Conservation (phyloP, 2,888 invertebrate genomes). For the Melolontha melolontha region DNA sequence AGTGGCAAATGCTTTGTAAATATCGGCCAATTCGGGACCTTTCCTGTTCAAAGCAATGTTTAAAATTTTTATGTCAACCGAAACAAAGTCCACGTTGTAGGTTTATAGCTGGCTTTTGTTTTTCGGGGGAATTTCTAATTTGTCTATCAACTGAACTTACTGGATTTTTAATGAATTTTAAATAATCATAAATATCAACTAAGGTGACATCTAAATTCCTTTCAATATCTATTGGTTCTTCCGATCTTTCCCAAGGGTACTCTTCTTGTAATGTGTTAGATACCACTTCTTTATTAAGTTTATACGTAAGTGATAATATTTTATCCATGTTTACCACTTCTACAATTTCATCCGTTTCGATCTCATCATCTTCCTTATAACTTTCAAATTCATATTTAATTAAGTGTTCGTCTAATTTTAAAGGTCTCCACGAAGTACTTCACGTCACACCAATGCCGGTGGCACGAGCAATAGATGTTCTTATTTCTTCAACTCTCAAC, state of each 20-base stretch:
- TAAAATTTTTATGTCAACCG: slow-evolving; percentile 48
- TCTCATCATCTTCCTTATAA: slow-evolving; percentile 29
- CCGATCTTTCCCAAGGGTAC: slow-evolving; percentile 67
- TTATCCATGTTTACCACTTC: slow-evolving; percentile 29
- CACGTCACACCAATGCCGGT: slow-evolving; percentile 62
- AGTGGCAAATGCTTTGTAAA: slow-evolving; percentile 76
- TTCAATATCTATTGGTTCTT: slow-evolving; percentile 78
- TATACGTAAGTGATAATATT: slow-evolving; percentile 59
- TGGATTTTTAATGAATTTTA: slow-evolving; percentile 69
- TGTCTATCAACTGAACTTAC: slow-evolving; percentile 44
- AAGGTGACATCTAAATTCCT: slow-evolving; percentile 71
- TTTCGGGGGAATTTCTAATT: slow-evolving; percentile 25
- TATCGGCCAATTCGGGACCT: slow-evolving; percentile 68
- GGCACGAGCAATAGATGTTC: slow-evolving; percentile 68
- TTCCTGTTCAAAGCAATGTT: slow-evolving; percentile 27
- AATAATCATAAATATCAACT: slow-evolving; percentile 79
- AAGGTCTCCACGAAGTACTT: slow-evolving; percentile 54
- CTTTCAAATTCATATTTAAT: slow-evolving; percentile 52
- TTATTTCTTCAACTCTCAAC: slow-evolving; percentile 79
- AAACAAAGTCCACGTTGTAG: slow-evolving; percentile 54
- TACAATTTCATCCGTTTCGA: slow-evolving; percentile 35
- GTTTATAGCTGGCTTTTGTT: slow-evolving; percentile 56
- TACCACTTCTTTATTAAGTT: slow-evolving; percentile 61
- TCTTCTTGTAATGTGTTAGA: slow-evolving; percentile 65
- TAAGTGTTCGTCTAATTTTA: slow-evolving; percentile 57